Conservation (phyloP, 2,888 invertebrate species). For the Griposia aprilina region DNA sequence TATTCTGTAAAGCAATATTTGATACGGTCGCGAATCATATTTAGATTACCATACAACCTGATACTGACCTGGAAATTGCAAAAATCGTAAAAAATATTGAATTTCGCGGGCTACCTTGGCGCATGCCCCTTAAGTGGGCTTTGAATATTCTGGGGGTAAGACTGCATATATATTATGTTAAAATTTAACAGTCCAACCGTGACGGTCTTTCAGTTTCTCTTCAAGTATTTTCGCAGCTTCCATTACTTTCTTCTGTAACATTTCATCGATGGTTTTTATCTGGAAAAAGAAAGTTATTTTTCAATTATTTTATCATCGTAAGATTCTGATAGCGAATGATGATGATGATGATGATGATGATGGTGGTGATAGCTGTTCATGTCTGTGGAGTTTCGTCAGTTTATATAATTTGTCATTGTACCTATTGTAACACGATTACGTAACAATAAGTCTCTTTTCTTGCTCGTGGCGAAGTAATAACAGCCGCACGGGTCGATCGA, state of each 20-base stretch:
- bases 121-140: no score
- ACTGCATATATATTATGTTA: neutral
- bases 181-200: conserved; percentile 32
- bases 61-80: no score
- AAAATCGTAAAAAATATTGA: no score
- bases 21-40: no score
- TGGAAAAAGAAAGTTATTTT: conserved; percentile 66
- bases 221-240: conserved; percentile 75
- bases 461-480: no score
- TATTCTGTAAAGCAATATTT: no score
- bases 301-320: neutral
- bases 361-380: no score
- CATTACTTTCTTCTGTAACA: conserved; percentile 70
- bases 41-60: no score
- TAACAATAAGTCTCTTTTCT: no score
- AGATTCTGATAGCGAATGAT: neutral
- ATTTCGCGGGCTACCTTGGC: no score
- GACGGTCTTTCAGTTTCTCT: conserved; percentile 71
- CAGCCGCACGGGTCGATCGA: no score
- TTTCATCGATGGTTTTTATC: conserved; percentile 77
- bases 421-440: neutral
- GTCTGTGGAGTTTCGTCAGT: neutral
- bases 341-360: no score
- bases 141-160: neutral
- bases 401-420: neutral